These are phyloP conservation scores for Orthosia gothica DNA, from an alignment of 2,888 invertebrate species.

Conservation along the genomic window DNA sequence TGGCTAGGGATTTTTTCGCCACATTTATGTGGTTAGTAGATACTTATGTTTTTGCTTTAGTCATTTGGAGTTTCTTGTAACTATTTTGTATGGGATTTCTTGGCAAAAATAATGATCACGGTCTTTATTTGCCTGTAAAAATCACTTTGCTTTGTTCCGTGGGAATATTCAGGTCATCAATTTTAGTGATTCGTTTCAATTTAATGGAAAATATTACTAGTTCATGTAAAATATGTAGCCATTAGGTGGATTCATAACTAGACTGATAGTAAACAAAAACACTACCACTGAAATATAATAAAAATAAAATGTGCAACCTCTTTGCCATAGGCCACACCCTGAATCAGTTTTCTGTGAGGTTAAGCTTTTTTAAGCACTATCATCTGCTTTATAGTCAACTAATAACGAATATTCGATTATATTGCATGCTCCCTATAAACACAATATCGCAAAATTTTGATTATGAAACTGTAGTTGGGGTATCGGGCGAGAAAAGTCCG, in stretches of 20 bases:
- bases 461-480: constrained; percentile 72
- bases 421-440: constrained; percentile 29
- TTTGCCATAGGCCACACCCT: background rate
- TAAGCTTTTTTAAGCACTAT: no score
- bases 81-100: constrained; percentile 9
- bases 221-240: background rate
- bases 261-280: background rate
- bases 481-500: constrained; percentile 67
- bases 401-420: constrained; percentile 41
- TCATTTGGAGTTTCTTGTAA: constrained; percentile 20
- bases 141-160: constrained; percentile 1
- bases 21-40: constrained; percentile 3
- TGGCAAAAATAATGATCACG: constrained; percentile 9
- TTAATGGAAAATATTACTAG: background rate
- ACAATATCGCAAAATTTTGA: constrained; percentile 56
- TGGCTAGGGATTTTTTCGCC: constrained; percentile 19
- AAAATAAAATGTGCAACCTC: constrained; percentile 1
- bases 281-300: background rate
- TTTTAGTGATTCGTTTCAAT: background rate
- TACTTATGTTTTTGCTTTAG: constrained; percentile 33
- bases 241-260: background rate
- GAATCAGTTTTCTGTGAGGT: background rate
- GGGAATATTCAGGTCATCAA: constrained; percentile 1
- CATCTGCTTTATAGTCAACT: constrained; percentile 12
- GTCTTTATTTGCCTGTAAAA: background rate